Conservation (phyloP, 2,113 vertebrate genomes). For the Cryptomyrus ogoouensis region DNA sequence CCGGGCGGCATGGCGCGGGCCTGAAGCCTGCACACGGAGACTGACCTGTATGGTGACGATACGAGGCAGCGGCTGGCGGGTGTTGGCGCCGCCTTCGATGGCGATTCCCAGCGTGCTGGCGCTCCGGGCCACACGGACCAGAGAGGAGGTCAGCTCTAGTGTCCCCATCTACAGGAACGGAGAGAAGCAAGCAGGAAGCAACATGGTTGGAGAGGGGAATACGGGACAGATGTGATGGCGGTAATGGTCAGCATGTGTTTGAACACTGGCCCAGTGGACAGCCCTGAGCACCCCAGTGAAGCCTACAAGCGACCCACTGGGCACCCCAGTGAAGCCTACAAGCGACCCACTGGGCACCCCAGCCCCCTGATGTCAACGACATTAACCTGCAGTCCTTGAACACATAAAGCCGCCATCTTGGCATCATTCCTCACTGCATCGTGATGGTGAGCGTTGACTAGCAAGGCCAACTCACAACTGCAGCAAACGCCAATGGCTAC, state of each 20-base stretch:
- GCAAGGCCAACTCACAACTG: background rate
- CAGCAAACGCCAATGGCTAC: background rate
- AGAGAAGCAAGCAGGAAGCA: background rate
- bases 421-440: background rate
- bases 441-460: background rate
- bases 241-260: background rate
- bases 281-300: background rate
- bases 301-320: background rate
- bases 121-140: slow-evolving; percentile 78
- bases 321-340: too few relatives aligned
- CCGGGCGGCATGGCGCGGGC: background rate
- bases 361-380: background rate
- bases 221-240: background rate
- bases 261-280: background rate
- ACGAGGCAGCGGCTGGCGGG: slow-evolving; percentile 84
- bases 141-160: slow-evolving; percentile 61
- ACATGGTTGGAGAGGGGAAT: background rate
- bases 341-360: background rate
- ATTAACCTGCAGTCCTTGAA: background rate
- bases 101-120: slow-evolving; percentile 83
- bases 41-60: slow-evolving; percentile 91
- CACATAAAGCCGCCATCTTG: background rate
- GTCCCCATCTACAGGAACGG: slow-evolving; percentile 34
- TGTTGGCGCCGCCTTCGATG: slow-evolving; percentile 90
- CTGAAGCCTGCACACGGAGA: background rate